Base-by-base conservation (phyloP, 2,113 vertebrate genomes). In the Thalassoma bifasciatum region DNA sequence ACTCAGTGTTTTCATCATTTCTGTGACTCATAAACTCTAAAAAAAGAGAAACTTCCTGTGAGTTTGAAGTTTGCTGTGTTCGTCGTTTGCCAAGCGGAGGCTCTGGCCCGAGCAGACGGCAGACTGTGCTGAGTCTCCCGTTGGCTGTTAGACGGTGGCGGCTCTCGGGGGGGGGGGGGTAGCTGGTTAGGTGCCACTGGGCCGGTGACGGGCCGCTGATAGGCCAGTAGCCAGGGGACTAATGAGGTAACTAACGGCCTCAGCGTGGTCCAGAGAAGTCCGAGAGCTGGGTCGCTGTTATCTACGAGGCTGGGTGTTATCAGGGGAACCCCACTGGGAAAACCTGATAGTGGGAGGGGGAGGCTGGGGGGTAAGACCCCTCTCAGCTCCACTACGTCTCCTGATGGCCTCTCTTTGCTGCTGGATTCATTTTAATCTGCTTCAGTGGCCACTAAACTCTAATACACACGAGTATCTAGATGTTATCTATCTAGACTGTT, bases 261-360 rank as follows among this genome's bases (percentile, higher is more conserved):
- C 71, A 84, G 79, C 75, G 46, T 87, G 67, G 64, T 77, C 68
- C 72, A 76, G 58, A 63, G 50, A 76, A 68, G 72, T 64, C 73
- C 50, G 2, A 62, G 79, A 68, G 50, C 83, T 74, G 76, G 63
- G 75, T 82, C 84, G 30, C 78, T 80, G 76, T 92, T 93, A 93
- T 93, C 92, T 90, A 71, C 22, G 36, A 70, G 65, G 14, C 79
- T 19, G 52, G 10, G 49, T 42, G 77, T 86, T 93, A 92, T 93
- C 92, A 93, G 87, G 49, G 19, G 46, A 76, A 75, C 86, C 88
- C 92, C 72, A 63, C 89, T 86, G 93, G 67, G 91, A 84, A 21
- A 64, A 76, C 62, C 76, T 92, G 90, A 91, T 89, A 83, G 82
- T 53, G 66, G 54, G 71, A 77, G 75, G 52, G 70, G 72, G 77